These are phyloP conservation scores for Asobara japonica DNA, from an alignment of 1,140 invertebrate species.

Conservation along the genomic window DNA sequence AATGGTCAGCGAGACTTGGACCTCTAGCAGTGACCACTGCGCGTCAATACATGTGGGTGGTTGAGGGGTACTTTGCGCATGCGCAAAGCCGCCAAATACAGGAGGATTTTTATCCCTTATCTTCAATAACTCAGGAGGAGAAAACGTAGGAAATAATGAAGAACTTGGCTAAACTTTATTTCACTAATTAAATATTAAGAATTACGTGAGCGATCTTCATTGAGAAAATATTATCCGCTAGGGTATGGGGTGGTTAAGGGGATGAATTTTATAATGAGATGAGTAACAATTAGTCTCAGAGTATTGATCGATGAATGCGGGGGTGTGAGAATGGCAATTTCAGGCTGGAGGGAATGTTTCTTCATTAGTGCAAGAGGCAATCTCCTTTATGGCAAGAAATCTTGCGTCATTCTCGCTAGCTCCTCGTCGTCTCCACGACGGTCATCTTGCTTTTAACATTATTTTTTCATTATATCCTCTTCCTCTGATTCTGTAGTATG, in stretches of 20 bases:
- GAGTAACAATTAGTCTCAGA: conserved; percentile 4
- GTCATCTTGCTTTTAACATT: conserved; percentile 25
- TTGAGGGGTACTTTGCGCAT: conserved; percentile 59
- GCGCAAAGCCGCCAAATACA: conserved; percentile 45
- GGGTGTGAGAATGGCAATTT: conserved; percentile 17
- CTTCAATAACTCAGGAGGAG: neutral
- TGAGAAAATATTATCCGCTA: neutral
- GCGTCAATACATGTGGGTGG: conserved; percentile 60
- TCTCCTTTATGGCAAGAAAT: conserved; percentile 61
- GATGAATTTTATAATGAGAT: neutral
- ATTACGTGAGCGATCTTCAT: neutral
- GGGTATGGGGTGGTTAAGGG: neutral
- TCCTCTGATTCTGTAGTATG: neutral
- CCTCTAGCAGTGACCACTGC: conserved; percentile 56
- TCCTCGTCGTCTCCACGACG: conserved; percentile 17
- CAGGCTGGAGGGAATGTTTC: conserved; percentile 52
- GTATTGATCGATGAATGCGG: conserved; percentile 14
- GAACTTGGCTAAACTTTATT: neutral
- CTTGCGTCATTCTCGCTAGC: conserved; percentile 42
- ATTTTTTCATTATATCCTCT: conserved; percentile 16
- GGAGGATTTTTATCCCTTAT: neutral
- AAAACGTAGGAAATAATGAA: neutral
- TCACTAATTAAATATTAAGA: neutral
- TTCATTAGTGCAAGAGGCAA: conserved; percentile 57
- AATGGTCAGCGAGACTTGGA: conserved; percentile 56